These are phyloP conservation scores for Sparidentex hasta DNA, from an alignment of 2,797 vertebrate species.

Conservation along the genomic window DNA sequence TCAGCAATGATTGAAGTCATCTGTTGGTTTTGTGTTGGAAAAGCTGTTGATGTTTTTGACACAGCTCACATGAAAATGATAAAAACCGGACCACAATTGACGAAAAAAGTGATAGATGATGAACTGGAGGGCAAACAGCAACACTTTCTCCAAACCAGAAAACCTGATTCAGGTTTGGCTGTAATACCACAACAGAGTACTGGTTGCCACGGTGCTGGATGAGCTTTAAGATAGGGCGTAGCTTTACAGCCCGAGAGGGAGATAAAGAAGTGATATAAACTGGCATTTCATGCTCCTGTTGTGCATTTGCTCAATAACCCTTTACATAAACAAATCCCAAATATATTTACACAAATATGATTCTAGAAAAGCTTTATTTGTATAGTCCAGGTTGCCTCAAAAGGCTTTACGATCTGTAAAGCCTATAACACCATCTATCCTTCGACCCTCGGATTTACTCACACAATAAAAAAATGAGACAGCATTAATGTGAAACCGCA, in stretches of 20 bases:
- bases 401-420: not conserved
- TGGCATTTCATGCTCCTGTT: conserved; percentile 9
- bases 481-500: not conserved
- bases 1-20: conserved; percentile 16
- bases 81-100: not conserved
- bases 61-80: not conserved
- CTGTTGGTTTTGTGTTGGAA: not conserved
- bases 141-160: not conserved
- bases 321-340: not conserved
- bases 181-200: not conserved
- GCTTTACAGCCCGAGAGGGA: conserved; percentile 17
- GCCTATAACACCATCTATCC: not conserved
- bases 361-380: not conserved
- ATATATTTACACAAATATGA: not conserved
- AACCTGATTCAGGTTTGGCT: not conserved
- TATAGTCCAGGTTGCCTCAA: not conserved
- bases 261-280: conserved; percentile 20
- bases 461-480: not conserved
- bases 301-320: not conserved
- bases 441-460: not conserved
- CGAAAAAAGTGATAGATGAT: not conserved
- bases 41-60: not conserved
- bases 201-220: not conserved
- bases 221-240: not conserved
- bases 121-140: not conserved